A percentile compares a stretch with the other conserved stretches of the same genome.
These are phyloP conservation scores for Drosophila atripex DNA, from an alignment of 2,888 invertebrate species.

Conservation along the genomic window DNA sequence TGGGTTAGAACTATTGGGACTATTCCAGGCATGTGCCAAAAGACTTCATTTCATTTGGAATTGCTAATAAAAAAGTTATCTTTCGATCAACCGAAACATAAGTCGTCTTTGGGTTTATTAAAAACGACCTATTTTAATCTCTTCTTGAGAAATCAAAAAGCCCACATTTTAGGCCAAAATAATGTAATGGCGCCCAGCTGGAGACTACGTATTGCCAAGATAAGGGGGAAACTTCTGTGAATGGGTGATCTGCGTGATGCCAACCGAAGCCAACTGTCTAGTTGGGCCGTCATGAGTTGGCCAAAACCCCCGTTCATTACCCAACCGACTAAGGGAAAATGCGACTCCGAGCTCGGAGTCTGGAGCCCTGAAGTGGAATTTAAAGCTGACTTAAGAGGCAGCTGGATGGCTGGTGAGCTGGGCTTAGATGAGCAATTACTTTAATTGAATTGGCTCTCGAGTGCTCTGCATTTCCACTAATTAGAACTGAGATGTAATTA, in stretches of 20 bases:
- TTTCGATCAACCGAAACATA: too few relatives aligned
- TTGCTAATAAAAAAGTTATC: neutral
- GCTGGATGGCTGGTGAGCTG: neutral
- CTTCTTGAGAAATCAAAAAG: conserved; percentile 23
- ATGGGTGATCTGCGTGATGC: conserved; percentile 17
- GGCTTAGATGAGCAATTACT: conserved; percentile 35
- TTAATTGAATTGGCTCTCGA: conserved; percentile 46
- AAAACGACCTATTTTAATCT: conserved; percentile 20
- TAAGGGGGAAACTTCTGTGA: conserved; percentile 31
- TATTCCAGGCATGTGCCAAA: conserved; percentile 3
- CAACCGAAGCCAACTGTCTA: conserved; percentile 12
- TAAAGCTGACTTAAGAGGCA: conserved; percentile 20
- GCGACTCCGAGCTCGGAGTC: neutral
- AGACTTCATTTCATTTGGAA: neutral
- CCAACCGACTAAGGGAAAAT: conserved; percentile 26
- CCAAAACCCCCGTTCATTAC: conserved; percentile 42
- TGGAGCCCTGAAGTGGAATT: conserved; percentile 17
- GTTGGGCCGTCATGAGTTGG: conserved; percentile 45
- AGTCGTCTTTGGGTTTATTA: neutral
- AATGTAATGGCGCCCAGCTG: conserved; percentile 54
- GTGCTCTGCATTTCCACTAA: conserved; percentile 51
- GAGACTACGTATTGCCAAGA: conserved; percentile 29
- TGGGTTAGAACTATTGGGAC: conserved; percentile 30
- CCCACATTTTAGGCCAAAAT: conserved; percentile 32
- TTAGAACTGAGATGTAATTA: conserved; percentile 46